phyloP scores from a whole-genome alignment of 2,113 vertebrate genomes.

The Notothenia rossii region DNA sequence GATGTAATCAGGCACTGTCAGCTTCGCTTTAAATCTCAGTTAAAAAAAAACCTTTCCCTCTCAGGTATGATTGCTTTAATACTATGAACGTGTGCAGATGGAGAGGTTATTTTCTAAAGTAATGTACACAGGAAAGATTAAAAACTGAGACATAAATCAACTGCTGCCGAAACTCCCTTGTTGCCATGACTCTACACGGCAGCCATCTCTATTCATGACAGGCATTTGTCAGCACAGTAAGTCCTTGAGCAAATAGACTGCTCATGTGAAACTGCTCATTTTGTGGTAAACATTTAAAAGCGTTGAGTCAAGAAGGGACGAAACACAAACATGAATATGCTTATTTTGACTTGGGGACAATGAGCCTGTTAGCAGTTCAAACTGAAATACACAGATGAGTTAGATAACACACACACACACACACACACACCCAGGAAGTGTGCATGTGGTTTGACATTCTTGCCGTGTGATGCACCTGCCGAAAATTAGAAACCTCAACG shows the following conservation, averaged over 20 bases:
- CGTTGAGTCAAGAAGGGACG: slow-evolving; percentile 5
- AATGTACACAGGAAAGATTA: slow-evolving; percentile 3
- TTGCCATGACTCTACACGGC: slow-evolving; percentile 47
- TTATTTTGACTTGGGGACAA: slow-evolving; percentile 3
- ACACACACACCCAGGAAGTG: slow-evolving; percentile 19
- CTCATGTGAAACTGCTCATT: slow-evolving; percentile 42
- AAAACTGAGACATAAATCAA: slow-evolving; percentile 12
- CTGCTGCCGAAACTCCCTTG: slow-evolving; percentile 27
- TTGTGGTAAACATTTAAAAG: slow-evolving; percentile 24
- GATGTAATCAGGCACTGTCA: slow-evolving; percentile 32
- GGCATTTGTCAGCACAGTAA: slow-evolving; percentile 30
- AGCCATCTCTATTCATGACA: slow-evolving; percentile 45
- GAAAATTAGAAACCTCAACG: slow-evolving; percentile 56
- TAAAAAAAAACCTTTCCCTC: neutral
- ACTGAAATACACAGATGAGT: slow-evolving; percentile 13
- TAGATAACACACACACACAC: neutral
- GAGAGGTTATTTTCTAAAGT: slow-evolving; percentile 13
- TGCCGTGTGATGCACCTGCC: slow-evolving; percentile 16
- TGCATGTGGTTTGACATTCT: slow-evolving; percentile 50
- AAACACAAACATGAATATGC: neutral
- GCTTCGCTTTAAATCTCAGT: slow-evolving; percentile 17
- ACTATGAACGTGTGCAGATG: neutral
- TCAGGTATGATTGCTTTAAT: slow-evolving; percentile 16
- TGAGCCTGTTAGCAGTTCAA: neutral
- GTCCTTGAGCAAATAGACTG: slow-evolving; percentile 52